These are phyloP conservation scores for Lagocephalus sceleratus DNA, from an alignment of 2,797 vertebrate genomes.

Conservation along the genomic window DNA sequence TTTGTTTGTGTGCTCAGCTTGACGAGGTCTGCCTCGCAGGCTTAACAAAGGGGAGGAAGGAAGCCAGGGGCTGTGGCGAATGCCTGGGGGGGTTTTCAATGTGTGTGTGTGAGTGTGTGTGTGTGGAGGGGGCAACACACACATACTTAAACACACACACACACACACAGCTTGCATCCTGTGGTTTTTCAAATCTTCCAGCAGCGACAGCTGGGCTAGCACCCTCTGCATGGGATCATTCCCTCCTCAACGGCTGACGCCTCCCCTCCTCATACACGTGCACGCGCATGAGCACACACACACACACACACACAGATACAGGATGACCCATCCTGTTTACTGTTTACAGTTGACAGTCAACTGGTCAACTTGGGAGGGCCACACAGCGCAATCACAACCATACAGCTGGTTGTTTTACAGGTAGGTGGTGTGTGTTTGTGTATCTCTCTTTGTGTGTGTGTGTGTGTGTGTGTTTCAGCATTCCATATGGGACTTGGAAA, in stretches of 20 bases:
- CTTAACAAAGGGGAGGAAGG: conserved; percentile 81
- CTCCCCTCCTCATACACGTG: conserved; percentile 7
- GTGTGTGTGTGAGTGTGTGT: conserved; percentile 20
- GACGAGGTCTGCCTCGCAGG: conserved; percentile 70
- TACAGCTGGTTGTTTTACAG: conserved; percentile 60
- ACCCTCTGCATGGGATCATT: conserved; percentile 64
- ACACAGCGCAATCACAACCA: conserved; percentile 46
- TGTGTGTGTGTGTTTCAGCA: neutral
- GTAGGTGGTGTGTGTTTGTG: conserved; percentile 26
- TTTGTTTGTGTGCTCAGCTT: conserved; percentile 80
- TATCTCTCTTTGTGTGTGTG: conserved; percentile 4
- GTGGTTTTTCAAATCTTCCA: conserved; percentile 60
- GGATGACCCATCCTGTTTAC: conserved; percentile 75
- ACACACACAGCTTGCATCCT: conserved; percentile 55
- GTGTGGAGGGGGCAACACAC: conserved; percentile 35
- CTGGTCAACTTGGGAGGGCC: conserved; percentile 69
- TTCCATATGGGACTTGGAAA: too few species aligned
- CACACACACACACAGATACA: conserved; percentile 25
- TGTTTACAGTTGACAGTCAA: conserved; percentile 78
- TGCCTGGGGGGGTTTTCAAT: conserved; percentile 50
- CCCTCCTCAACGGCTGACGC: conserved; percentile 41
- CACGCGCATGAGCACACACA: conserved; percentile 11
- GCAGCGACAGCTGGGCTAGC: conserved; percentile 74
- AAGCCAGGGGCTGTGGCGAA: conserved; percentile 64
- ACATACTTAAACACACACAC: conserved; percentile 21